Evolutionary conservation across 2,113 vertebrate genomes (phyloP), one percentile per base, ranked within the genome.

Genomic region (Trogon melanurus): DNA sequence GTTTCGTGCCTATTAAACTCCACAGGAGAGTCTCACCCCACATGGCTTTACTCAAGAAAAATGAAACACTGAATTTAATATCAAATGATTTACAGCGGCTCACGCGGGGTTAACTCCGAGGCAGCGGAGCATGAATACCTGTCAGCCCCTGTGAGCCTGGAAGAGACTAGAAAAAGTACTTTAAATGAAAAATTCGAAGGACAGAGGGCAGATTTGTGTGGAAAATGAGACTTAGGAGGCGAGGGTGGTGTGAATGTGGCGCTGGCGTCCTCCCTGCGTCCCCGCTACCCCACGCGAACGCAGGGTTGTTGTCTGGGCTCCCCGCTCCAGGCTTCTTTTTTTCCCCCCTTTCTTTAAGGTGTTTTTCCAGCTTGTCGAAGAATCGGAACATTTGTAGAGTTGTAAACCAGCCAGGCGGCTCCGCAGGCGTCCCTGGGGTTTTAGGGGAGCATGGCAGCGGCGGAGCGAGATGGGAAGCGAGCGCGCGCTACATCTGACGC

Each of bases 71-170:
- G 93, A 29, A 85, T 96, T 94, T 90, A 88, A 86, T 78, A 86
- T 56, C 38, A 16, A 27, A 67, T 94, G 96, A 96, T 94, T 93
- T 94, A 85, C 91, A 47, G 86, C 54, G 88, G 85, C 95, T 94
- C 80, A 36, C 5, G 62, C 72, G 89, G 95, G 91, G 96, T 97
- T 96, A 97, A 96, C 94, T 85, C 73, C 3, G 29, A 92, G 94
- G 94, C 93, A 85, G 93, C 91, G 85, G 91, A 87, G 89, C 94
- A 54, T 84, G 94, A 93, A 84, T 88, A 97, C 92, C 92, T 96
- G 95, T 93, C 95, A 92, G 85, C 60, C 53, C 51, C 81, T 41
- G 12, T 2, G 5, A 78, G 83, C 5, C 75, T 74, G 86, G 75
- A 61, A 57, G 81, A 84, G 82, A 69, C 65, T 78, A 73, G 79